Conservation (phyloP, 2,797 vertebrate species). For the Hydrophis major region DNA sequence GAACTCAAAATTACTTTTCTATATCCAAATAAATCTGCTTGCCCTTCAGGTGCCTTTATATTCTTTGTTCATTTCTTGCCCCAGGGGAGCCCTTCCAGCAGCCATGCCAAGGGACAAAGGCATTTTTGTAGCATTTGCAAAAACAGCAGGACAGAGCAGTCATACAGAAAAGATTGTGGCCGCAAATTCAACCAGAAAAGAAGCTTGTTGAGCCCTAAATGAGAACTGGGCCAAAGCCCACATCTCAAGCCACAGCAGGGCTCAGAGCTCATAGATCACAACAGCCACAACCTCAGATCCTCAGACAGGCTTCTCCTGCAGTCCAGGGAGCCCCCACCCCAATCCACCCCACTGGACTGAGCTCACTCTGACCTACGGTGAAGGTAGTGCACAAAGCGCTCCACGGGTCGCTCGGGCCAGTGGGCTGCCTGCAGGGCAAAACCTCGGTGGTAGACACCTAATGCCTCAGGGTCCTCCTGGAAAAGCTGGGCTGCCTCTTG, state of each 20-base stretch:
- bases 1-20: neutral
- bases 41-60: neutral
- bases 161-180: neutral
- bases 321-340: neutral
- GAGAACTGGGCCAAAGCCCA: neutral
- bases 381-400: constrained; percentile 80
- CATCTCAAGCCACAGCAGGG: neutral
- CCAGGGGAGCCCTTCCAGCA: neutral
- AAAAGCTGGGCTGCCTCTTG: constrained; percentile 81
- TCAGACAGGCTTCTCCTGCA: neutral
- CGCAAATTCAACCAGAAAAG: neutral
- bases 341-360: neutral
- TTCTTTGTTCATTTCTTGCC: neutral
- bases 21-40: neutral
- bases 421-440: constrained; percentile 83
- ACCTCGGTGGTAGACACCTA: constrained; percentile 84
- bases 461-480: constrained; percentile 80
- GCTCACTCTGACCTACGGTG: constrained; percentile 71
- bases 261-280: neutral
- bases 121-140: neutral
- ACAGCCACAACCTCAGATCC: neutral
- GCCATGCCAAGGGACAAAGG: neutral
- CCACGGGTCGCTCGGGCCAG: constrained; percentile 87
- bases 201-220: neutral
- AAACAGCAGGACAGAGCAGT: neutral